These are phyloP conservation scores for Oreonectes daqikongensis DNA, from an alignment of 2,797 vertebrate species.

Conservation along the genomic window DNA sequence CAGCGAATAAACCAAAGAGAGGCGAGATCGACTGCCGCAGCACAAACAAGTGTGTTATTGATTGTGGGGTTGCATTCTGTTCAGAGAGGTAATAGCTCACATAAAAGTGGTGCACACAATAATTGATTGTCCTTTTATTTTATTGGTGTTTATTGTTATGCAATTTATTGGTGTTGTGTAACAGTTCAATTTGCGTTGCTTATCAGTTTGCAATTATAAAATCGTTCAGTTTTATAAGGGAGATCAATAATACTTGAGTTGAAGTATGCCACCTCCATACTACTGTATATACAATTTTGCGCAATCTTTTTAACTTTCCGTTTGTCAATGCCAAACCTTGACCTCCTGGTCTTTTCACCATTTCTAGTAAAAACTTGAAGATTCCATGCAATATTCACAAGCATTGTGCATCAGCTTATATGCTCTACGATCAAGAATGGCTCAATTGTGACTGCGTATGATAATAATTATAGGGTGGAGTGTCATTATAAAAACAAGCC, in stretches of 20 bases:
- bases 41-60: constrained; percentile 40
- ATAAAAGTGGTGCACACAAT: constrained; percentile 12
- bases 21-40: background rate
- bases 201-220: background rate
- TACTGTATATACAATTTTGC: background rate
- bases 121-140: constrained; percentile 1
- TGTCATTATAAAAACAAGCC: constrained; percentile 15
- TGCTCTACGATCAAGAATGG: background rate
- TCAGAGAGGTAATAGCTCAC: constrained; percentile 5
- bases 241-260: background rate
- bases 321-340: background rate
- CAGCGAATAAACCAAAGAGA: constrained; percentile 31
- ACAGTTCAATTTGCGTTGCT: background rate
- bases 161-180: background rate
- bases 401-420: background rate
- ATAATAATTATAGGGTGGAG: constrained; percentile 28
- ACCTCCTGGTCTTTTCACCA: background rate
- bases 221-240: background rate
- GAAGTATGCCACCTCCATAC: background rate
- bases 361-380: background rate
- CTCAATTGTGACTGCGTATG: background rate
- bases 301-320: background rate
- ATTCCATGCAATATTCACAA: background rate
- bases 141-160: background rate
- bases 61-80: constrained; percentile 24